Evolutionary conservation across 2,888 invertebrate species (phyloP), one percentile per base, ranked within the genome.

Genomic region (Drosophila ustulata): DNA sequence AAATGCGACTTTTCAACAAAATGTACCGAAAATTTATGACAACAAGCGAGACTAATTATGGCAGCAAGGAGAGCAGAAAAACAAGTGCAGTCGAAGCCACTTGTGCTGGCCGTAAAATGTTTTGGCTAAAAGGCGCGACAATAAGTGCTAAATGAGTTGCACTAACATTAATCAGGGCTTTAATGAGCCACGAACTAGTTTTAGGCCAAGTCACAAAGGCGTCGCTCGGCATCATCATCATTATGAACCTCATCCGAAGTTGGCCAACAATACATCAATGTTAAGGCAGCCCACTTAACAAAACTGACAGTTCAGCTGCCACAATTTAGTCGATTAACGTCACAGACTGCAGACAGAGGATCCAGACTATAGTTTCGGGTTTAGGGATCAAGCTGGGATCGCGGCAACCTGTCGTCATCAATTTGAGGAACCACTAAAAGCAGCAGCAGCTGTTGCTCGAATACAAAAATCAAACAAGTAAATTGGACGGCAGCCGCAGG

Each of bases 341-440:
- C 90, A 87, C 73, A 73, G 69, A 71, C 64, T 51, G 28, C 57
- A 30, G 63, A 28, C 37, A 3, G 11, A 9, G 9, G 32, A 32
- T 18, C 18, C 45, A 34, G 61, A 26, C 53, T 37, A 9, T 39
- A 55, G 49, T 46, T 58, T 32, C 4, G 32, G 66, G 43, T 45
- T 18, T 39, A 28, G 34, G 53, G 72, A 66, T 71, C 71, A 64
- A 59, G 41, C 39, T 37, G 56, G 53, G 68, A 66, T 71, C 71
- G 68, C 46, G 63, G 66, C 81, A 91, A 91, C 91, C 91, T 91
- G 90, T 90, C 91, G 85, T 90, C 89, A 91, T 90, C 88, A 88
- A 90, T 90, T 88, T 82, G 66, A 58, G 58, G 58, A n/a, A 62
- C 41, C 45, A 66, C 50, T 62, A 59, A 70, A 64, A 39, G 75